Evolutionary conservation across 1,140 invertebrate genomes (phyloP).

Genomic region (Drosophila sturtevanti): DNA sequence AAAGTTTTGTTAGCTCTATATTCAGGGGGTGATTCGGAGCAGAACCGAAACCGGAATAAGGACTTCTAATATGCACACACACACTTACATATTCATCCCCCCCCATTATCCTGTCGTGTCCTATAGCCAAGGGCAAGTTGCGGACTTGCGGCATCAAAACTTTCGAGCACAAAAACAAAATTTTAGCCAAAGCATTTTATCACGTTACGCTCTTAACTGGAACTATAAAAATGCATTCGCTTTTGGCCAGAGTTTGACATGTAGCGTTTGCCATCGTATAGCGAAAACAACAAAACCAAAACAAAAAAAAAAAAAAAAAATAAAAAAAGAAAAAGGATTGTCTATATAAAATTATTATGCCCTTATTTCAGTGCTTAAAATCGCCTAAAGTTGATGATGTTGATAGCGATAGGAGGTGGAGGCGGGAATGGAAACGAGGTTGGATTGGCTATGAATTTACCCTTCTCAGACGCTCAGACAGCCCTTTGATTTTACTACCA

Average conservation of each 20-base stretch:
- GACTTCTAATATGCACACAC: conserved; percentile 60
- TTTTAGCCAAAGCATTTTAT: conserved; percentile 71
- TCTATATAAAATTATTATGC: conserved; percentile 66
- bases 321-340: background rate
- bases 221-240: conserved; percentile 73
- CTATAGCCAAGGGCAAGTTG: conserved; percentile 64
- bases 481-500: conserved; percentile 62
- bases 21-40: background rate
- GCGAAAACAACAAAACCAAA: too few relatives aligned
- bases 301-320: too few relatives aligned
- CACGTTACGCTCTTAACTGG: conserved; percentile 77
- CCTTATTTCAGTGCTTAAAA: conserved; percentile 54
- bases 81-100: conserved; percentile 1
- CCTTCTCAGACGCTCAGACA: conserved; percentile 67
- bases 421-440: conserved; percentile 1
- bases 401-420: conserved; percentile 35
- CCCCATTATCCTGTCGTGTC: background rate
- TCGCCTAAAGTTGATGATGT: conserved; percentile 60
- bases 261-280: conserved; percentile 36
- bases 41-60: conserved; percentile 48
- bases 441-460: conserved; percentile 53
- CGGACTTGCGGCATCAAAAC: conserved; percentile 68
- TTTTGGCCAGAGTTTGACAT: conserved; percentile 54
- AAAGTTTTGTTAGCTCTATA: conserved; percentile 63
- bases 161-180: conserved; percentile 62